phyloP scores from a whole-genome alignment of 1,140 invertebrate species.

The Conopomorpha cramerella region DNA sequence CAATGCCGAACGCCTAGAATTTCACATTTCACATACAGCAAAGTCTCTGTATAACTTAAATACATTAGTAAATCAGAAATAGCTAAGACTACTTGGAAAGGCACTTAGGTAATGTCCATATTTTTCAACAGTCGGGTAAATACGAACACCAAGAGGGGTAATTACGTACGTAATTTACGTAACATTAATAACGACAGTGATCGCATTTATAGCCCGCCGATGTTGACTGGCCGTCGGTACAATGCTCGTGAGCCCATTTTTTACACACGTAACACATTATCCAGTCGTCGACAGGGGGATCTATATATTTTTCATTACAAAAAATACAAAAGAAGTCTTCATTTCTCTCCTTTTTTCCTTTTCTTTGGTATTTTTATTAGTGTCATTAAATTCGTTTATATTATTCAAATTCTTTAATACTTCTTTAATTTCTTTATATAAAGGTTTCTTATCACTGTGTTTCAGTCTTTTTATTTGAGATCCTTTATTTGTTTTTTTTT shows the following conservation, averaged over 20 bases:
- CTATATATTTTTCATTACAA: constrained; percentile 4
- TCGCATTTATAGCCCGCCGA: constrained; percentile 4
- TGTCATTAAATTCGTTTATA: constrained; percentile 3
- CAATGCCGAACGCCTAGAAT: no score
- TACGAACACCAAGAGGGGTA: constrained; percentile 5
- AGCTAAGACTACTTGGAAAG: no score
- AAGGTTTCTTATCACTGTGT: constrained; percentile 3
- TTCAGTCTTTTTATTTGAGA: constrained; percentile 1
- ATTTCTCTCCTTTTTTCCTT: constrained; percentile 3
- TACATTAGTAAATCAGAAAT: no score
- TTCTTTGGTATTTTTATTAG: constrained; percentile 5
- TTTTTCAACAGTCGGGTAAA: constrained; percentile 6
- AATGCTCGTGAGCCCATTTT: constrained; percentile 6
- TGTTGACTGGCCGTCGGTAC: constrained; percentile 3
- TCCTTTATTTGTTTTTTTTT: constrained; percentile 4
- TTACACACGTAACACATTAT: constrained; percentile 4
- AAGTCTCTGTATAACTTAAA: no score
- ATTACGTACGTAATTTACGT: no score
- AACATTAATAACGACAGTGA: constrained; percentile 4
- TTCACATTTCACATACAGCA: no score
- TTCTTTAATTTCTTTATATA: constrained; percentile 3
- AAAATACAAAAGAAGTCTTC: constrained; percentile 4
- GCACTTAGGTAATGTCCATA: no score
- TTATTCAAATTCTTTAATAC: constrained; percentile 6
- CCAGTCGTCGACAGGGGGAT: constrained; percentile 5